Evolutionary conservation across 2,113 vertebrate genomes (phyloP).

Genomic region (Kobus ellipsiprymnus): DNA sequence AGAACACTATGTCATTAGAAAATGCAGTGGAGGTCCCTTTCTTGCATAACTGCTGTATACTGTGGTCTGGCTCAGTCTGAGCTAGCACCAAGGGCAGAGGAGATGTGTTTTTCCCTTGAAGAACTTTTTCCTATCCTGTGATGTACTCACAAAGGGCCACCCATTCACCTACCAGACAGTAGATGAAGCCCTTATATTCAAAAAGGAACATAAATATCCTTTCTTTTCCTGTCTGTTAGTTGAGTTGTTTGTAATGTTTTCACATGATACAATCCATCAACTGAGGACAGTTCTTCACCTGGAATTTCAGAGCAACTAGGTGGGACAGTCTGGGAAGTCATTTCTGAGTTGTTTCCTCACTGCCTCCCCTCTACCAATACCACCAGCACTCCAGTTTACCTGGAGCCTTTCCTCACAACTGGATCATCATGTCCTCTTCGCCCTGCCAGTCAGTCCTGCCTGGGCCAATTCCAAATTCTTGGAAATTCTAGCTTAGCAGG

Average conservation of each 20-base stretch:
- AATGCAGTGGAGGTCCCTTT: not conserved
- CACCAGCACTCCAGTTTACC: not conserved
- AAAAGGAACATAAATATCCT: not conserved
- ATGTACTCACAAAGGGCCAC: not conserved
- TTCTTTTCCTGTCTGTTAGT: not conserved
- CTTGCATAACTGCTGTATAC: not conserved
- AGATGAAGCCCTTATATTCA: not conserved
- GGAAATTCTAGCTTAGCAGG: not conserved
- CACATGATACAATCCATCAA: not conserved
- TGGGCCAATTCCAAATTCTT: not conserved
- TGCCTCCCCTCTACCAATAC: not conserved
- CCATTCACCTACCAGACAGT: not conserved
- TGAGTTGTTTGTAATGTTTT: constrained; percentile 21
- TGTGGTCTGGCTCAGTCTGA: constrained; percentile 3
- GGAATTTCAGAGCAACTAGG: not conserved
- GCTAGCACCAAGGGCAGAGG: not conserved
- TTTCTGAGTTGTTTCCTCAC: not conserved
- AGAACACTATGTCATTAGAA: constrained; percentile 20
- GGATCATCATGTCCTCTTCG: not conserved
- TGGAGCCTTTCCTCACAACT: constrained; percentile 10
- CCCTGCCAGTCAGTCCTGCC: constrained; percentile 11
- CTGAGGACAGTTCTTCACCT: not conserved
- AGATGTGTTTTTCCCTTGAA: not conserved
- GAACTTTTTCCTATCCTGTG: not conserved
- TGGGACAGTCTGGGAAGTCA: not conserved